These are phyloP conservation scores for Lasioglossum pauxillum DNA, from an alignment of 2,888 invertebrate genomes.

Conservation along the genomic window DNA sequence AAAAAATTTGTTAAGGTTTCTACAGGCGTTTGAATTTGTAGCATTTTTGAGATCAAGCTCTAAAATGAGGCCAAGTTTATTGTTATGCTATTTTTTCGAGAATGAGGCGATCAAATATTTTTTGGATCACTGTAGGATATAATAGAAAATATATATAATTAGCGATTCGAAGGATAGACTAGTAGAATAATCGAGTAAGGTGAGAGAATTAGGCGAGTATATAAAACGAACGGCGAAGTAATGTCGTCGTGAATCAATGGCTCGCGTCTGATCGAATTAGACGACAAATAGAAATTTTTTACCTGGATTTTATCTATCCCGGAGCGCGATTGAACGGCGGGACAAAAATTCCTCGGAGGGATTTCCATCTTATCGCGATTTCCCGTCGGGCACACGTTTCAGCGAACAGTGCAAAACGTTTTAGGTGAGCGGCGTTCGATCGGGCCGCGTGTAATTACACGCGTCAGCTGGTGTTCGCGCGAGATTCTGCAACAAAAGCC, in stretches of 20 bases:
- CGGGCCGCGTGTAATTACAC: constrained; percentile 45
- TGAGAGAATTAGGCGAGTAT: not conserved
- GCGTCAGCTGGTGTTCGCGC: constrained; percentile 40
- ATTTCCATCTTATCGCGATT: constrained; percentile 17
- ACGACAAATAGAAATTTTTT: not conserved
- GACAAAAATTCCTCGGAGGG: not conserved
- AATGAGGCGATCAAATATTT: not conserved
- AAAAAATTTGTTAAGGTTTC: no score
- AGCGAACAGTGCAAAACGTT: constrained; percentile 29
- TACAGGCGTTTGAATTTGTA: no score
- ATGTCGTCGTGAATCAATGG: not conserved
- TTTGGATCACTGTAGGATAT: not conserved
- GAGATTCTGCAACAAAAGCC: constrained; percentile 24
- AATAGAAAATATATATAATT: not conserved
- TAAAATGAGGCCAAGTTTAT: no score
- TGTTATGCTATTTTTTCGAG: not conserved
- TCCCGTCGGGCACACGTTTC: constrained; percentile 10
- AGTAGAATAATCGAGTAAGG: not conserved
- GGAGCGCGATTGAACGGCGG: not conserved
- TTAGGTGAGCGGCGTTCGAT: constrained; percentile 16
- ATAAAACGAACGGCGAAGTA: not conserved
- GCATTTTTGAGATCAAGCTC: no score
- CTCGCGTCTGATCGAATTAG: not conserved
- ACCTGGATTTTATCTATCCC: not conserved
- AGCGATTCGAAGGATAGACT: not conserved